Evolutionary conservation across 2,888 invertebrate genomes (phyloP).

Genomic region (Phymatocera aterrima): DNA sequence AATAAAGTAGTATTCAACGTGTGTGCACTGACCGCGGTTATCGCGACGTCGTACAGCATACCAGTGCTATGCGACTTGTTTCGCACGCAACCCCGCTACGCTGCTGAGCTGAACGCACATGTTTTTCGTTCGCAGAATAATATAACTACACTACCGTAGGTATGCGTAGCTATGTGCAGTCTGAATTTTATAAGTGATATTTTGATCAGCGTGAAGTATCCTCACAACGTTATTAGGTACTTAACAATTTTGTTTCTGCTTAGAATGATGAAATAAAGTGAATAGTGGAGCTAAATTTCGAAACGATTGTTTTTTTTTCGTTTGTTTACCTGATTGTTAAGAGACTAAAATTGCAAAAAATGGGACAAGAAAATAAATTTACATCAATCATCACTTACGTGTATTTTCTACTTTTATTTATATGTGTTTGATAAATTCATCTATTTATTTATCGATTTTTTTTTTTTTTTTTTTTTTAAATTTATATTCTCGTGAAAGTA

Average conservation of each 20-base stretch:
- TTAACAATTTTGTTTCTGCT: too few relatives aligned
- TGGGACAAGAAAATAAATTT: neutral
- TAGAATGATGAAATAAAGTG: neutral
- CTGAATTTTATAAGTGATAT: neutral
- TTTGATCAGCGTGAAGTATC: neutral
- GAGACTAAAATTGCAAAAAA: neutral
- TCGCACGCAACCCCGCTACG: neutral
- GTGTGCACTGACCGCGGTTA: too few relatives aligned
- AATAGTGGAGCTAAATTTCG: neutral
- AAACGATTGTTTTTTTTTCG: neutral
- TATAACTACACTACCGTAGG: neutral
- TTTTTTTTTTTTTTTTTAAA: neutral
- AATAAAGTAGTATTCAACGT: too few relatives aligned
- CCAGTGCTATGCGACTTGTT: too few relatives aligned
- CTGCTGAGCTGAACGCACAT: neutral
- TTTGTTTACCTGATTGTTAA: neutral
- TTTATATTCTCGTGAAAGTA: neutral
- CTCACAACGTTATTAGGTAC: neutral
- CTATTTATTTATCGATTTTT: neutral
- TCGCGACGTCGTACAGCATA: too few relatives aligned
- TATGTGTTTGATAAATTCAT: neutral
- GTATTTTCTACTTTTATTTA: neutral
- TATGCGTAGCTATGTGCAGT: neutral
- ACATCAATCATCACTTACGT: neutral
- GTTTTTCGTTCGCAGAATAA: constrained; percentile 8